Evolutionary conservation across 92 coral and sea anemone species (phyloP).

Genomic region (Palythoa grandis): DNA sequence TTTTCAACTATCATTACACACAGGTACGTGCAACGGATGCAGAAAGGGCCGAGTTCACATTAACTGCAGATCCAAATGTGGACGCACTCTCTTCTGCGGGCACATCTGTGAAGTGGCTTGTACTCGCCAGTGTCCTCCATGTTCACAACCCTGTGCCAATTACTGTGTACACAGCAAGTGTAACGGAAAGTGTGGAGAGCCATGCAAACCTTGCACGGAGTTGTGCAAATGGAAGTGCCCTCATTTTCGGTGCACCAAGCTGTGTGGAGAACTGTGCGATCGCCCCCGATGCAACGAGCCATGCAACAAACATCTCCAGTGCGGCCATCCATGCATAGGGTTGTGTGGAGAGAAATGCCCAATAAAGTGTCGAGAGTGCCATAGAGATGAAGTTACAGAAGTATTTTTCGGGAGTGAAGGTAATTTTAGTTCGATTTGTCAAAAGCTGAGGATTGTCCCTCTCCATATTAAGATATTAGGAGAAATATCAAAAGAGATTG

Average conservation of each 20-base stretch:
- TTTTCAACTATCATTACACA: too few relatives aligned
- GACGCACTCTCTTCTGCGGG: conserved; percentile 85
- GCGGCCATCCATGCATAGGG: conserved; percentile 88
- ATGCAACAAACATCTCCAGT: conserved; percentile 57
- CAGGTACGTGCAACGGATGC: conserved; percentile 85
- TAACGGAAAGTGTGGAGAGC: conserved; percentile 76
- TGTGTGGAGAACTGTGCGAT: conserved; percentile 82
- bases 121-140: conserved; percentile 94
- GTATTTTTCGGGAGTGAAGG: conserved; percentile 84
- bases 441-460: neutral
- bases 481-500: too few relatives aligned
- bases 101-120: conserved; percentile 81
- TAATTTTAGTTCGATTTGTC: neutral
- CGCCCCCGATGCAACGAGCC: conserved; percentile 79
- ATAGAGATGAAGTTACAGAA: conserved; percentile 88
- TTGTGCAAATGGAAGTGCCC: conserved; percentile 80
- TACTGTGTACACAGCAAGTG: conserved; percentile 90
- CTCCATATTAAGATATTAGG: too few relatives aligned
- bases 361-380: conserved; percentile 84
- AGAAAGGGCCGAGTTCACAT: conserved; percentile 80
- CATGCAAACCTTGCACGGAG: conserved; percentile 79
- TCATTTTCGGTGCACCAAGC: conserved; percentile 67
- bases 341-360: conserved; percentile 97
- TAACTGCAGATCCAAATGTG: conserved; percentile 74
- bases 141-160: conserved; percentile 71